Evolutionary conservation across 2,797 vertebrate genomes (phyloP).

Genomic region (Arctocebus calabarensis): DNA sequence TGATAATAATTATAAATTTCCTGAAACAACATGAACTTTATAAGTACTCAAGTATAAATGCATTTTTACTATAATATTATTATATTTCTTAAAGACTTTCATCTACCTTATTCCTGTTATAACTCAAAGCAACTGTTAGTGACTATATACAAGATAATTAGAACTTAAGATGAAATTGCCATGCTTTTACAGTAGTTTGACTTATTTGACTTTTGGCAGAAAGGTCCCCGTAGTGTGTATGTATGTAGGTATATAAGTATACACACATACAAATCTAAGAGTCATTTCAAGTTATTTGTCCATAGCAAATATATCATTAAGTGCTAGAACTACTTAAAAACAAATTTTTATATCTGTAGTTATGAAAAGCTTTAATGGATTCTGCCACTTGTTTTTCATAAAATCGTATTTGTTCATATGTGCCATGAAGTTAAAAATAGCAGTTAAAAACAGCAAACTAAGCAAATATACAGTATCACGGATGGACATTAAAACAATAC

Average conservation of each 20-base stretch:
- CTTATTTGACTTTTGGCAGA: neutral
- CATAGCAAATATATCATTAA: neutral
- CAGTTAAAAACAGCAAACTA: neutral
- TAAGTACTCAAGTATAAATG: neutral
- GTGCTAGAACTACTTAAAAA: neutral
- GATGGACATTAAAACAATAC: neutral
- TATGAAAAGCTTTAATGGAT: neutral
- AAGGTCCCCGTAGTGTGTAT: neutral
- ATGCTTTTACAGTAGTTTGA: neutral
- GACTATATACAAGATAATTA: neutral
- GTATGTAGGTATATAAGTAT: no score
- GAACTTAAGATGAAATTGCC: neutral
- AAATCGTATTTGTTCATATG: neutral
- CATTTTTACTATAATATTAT: neutral
- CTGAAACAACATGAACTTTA: neutral
- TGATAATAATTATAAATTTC: neutral
- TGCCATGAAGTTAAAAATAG: neutral
- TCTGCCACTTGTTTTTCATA: neutral
- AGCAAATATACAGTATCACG: neutral
- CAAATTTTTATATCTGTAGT: neutral
- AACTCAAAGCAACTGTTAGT: neutral
- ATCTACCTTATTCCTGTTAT: neutral
- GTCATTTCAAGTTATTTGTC: neutral
- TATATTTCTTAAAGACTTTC: constrained; percentile 8
- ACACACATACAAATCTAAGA: neutral